phyloP scores from a whole-genome alignment of 2,888 invertebrate genomes.

The Hydraecia micacea region DNA sequence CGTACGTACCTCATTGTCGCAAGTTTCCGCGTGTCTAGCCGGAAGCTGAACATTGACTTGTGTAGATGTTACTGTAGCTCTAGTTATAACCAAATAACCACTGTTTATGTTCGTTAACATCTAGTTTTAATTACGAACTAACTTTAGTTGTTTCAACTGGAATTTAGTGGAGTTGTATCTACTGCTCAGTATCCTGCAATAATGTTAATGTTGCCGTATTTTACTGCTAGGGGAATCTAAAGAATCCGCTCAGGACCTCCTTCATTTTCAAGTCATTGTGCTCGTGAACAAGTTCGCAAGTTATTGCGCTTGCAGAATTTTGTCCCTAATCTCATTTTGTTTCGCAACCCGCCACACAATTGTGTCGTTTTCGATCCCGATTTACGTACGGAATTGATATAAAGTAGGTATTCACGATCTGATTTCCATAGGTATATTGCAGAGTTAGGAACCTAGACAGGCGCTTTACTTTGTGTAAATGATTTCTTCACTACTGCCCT shows the following conservation, averaged over 20 bases:
- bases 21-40: slow-evolving; percentile 49
- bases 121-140: slow-evolving; percentile 65
- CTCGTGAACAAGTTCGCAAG: slow-evolving; percentile 47
- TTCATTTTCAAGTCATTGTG: slow-evolving; percentile 56
- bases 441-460: neutral
- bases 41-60: slow-evolving; percentile 44
- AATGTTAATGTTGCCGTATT: slow-evolving; percentile 46
- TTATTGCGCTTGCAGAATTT: slow-evolving; percentile 46
- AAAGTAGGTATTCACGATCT: slow-evolving; percentile 10
- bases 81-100: slow-evolving; percentile 51
- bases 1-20: slow-evolving; percentile 62
- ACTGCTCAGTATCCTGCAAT: slow-evolving; percentile 18
- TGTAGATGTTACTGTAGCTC: neutral
- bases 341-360: slow-evolving; percentile 1
- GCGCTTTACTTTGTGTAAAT: neutral
- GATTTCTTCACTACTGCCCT: neutral
- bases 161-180: slow-evolving; percentile 49
- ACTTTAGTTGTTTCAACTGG: slow-evolving; percentile 45
- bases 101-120: slow-evolving; percentile 52
- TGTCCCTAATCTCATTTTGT: slow-evolving; percentile 32
- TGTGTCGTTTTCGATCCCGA: slow-evolving; percentile 34
- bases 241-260: slow-evolving; percentile 43
- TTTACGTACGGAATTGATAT: slow-evolving; percentile 22
- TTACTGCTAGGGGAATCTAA: slow-evolving; percentile 37
- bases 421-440: slow-evolving; percentile 45